A percentile compares a stretch with the other conserved stretches of the same genome.
These are phyloP conservation scores for Chlamydotis undulata DNA, from an alignment of 2,113 vertebrate species.

Conservation along the genomic window DNA sequence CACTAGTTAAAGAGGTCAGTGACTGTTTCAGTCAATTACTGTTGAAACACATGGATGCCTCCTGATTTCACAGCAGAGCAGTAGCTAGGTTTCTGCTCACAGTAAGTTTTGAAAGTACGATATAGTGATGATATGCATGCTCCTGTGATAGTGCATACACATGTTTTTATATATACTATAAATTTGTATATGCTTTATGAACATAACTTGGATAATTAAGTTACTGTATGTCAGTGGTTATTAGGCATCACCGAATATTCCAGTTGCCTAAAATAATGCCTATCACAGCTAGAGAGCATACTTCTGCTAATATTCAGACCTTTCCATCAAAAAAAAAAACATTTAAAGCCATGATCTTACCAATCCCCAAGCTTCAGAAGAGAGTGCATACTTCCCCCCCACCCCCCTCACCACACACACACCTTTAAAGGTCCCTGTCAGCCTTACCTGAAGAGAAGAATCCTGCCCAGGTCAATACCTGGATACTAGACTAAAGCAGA, in stretches of 20 bases:
- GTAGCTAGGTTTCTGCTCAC: background rate
- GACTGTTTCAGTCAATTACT: background rate
- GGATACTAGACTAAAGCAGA: background rate
- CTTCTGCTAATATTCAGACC: background rate
- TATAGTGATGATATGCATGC: background rate
- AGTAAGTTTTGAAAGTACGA: background rate
- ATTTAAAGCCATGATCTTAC: background rate
- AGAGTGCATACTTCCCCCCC: background rate
- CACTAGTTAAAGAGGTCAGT: background rate
- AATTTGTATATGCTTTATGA: background rate
- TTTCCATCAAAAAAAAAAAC: background rate
- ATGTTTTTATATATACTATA: background rate
- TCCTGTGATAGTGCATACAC: fast-evolving
- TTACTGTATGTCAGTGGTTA: background rate
- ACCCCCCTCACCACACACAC: too few relatives aligned
- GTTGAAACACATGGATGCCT: background rate
- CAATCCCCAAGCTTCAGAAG: background rate
- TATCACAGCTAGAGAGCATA: background rate
- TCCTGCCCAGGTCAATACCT: background rate
- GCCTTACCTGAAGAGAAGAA: background rate
- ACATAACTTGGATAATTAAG: background rate
- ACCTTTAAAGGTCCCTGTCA: background rate
- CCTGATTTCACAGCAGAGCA: background rate
- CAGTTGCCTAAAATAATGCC: background rate
- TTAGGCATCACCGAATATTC: background rate